A percentile compares a stretch with the other conserved stretches of the same genome.
These are phyloP conservation scores for Trachelus iudaicus DNA, from an alignment of 2,888 invertebrate species.

Conservation along the genomic window DNA sequence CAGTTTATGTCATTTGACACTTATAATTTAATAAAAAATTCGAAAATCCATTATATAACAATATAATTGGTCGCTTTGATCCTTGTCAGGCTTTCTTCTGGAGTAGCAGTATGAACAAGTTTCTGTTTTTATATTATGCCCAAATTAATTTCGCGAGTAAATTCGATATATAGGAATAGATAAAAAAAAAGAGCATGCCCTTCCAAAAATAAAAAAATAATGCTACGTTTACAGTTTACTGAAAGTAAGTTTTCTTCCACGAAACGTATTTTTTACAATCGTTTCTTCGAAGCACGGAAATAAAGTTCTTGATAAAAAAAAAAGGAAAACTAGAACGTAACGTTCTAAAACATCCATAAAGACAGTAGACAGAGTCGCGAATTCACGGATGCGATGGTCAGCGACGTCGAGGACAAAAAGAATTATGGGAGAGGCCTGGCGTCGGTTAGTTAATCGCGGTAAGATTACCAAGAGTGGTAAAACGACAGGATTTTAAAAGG, in stretches of 20 bases:
- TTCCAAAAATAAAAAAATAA: not conserved
- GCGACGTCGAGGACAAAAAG: constrained; percentile 3
- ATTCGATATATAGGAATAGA: not conserved
- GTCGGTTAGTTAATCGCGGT: not conserved
- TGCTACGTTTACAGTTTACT: not conserved
- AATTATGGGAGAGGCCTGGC: not conserved
- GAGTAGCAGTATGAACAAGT: not conserved
- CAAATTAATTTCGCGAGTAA: not conserved
- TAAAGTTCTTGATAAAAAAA: not conserved
- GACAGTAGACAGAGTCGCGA: not conserved
- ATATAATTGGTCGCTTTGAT: not conserved
- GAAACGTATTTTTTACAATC: not conserved
- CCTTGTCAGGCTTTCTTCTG: not conserved
- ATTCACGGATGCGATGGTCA: not conserved
- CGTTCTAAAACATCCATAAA: not conserved
- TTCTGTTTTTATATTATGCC: not conserved
- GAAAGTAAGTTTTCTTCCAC: not conserved
- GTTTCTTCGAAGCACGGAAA: not conserved
- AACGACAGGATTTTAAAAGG: not conserved
- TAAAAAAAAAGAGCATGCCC: not conserved
- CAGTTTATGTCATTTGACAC: not conserved
- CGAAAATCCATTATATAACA: not conserved
- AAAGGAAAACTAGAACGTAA: no score
- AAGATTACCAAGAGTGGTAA: not conserved
- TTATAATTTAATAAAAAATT: not conserved